Conservation (phyloP, 1,140 invertebrate genomes). For the Plectrocnemia conspersa region DNA sequence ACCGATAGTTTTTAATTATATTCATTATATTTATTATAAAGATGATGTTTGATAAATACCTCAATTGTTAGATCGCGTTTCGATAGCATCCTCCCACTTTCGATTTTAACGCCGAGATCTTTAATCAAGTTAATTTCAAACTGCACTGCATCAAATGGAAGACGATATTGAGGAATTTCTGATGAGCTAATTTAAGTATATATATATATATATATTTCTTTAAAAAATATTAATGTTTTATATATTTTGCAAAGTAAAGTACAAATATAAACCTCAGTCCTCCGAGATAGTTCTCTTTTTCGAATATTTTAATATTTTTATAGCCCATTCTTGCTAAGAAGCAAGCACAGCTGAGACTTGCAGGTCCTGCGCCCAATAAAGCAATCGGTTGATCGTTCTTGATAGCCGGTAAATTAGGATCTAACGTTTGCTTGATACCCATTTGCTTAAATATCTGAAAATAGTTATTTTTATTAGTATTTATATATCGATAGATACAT, state of each 20-base stretch:
- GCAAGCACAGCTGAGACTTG: conserved; percentile 94
- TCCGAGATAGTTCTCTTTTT: conserved; percentile 81
- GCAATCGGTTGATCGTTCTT: conserved; percentile 74
- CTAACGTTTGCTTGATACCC: conserved; percentile 80
- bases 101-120: conserved; percentile 89
- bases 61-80: conserved; percentile 67
- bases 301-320: conserved; percentile 86
- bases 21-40: neutral
- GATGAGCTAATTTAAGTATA: conserved; percentile 62
- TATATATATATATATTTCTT: neutral
- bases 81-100: conserved; percentile 58
- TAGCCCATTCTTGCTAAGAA: conserved; percentile 93
- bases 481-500: neutral
- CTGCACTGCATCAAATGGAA: conserved; percentile 88
- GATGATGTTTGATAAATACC: conserved; percentile 43
- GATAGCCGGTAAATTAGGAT: conserved; percentile 59
- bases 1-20: neutral
- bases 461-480: neutral
- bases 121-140: conserved; percentile 90
- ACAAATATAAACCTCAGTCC: conserved; percentile 70
- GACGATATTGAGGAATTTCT: conserved; percentile 95
- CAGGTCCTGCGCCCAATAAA: conserved; percentile 90
- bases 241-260: neutral
- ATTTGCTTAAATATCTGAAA: conserved; percentile 86
- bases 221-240: neutral